These are phyloP conservation scores for Hippopotamyrus pictus DNA, from an alignment of 2,797 vertebrate genomes.

Conservation along the genomic window DNA sequence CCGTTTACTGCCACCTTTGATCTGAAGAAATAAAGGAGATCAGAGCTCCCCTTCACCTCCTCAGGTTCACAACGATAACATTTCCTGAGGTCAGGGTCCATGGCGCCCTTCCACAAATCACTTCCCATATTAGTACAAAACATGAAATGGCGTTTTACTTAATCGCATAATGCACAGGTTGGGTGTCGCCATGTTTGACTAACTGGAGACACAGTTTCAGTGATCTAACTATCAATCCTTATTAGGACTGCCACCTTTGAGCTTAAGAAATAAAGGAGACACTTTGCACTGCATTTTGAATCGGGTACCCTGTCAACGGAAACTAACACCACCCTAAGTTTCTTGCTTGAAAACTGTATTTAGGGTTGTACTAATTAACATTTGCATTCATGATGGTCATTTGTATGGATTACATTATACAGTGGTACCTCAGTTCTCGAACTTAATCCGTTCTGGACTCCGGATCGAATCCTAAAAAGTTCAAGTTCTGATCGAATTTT, in stretches of 20 bases:
- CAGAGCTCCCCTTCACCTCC: background rate
- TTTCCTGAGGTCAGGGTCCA: background rate
- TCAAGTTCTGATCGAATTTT: too few relatives aligned
- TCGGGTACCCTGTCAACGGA: background rate
- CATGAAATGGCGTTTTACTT: background rate
- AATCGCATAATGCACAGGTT: background rate
- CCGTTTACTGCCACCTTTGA: background rate
- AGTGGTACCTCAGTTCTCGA: too few relatives aligned
- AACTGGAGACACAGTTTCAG: background rate
- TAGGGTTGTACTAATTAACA: background rate
- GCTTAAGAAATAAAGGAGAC: background rate
- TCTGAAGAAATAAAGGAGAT: background rate
- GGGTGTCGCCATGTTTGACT: background rate
- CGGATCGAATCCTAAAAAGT: too few relatives aligned
- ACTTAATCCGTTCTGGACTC: too few relatives aligned
- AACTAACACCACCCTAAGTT: background rate
- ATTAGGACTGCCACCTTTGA: background rate
- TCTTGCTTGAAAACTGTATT: background rate
- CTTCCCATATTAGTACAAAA: background rate
- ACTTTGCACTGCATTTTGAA: background rate
- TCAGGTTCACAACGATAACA: background rate
- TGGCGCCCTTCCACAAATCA: background rate
- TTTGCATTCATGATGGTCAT: background rate
- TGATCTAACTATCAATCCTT: background rate
- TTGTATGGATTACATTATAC: too few relatives aligned